phyloP scores from a whole-genome alignment of 2,888 invertebrate genomes.

The Erynnis tages region DNA sequence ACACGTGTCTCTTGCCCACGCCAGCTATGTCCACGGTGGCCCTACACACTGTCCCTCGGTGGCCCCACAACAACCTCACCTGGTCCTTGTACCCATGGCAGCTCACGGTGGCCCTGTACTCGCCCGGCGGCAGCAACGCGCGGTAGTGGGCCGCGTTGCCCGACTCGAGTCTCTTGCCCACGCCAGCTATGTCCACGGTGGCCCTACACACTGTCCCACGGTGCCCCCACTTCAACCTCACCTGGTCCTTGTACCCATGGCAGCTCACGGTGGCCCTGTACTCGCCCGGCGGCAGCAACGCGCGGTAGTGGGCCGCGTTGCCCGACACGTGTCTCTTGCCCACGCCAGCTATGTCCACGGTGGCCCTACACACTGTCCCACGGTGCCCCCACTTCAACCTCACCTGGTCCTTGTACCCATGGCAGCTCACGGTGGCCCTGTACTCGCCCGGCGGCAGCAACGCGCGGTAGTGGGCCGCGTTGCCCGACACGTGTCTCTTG shows the following conservation, averaged over 20 bases:
- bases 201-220: slow-evolving; percentile 87
- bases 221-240: slow-evolving; percentile 56
- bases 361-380: slow-evolving; percentile 86
- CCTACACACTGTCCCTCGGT: slow-evolving; percentile 84
- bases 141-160: slow-evolving; percentile 87
- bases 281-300: slow-evolving; percentile 85
- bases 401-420: slow-evolving; percentile 81
- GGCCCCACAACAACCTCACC: slow-evolving; percentile 59
- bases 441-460: slow-evolving; percentile 87
- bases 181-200: slow-evolving; percentile 83
- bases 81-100: slow-evolving; percentile 82
- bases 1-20: slow-evolving; percentile 81
- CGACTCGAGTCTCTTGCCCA: slow-evolving; percentile 82
- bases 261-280: slow-evolving; percentile 84
- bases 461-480: slow-evolving; percentile 87
- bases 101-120: slow-evolving; percentile 82
- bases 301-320: slow-evolving; percentile 87
- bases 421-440: slow-evolving; percentile 81
- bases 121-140: slow-evolving; percentile 85
- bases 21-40: slow-evolving; percentile 86
- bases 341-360: slow-evolving; percentile 83
- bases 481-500: slow-evolving; percentile 83
- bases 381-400: slow-evolving; percentile 71
- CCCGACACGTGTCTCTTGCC: slow-evolving; percentile 83
- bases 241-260: slow-evolving; percentile 81